A percentile compares a stretch with the other conserved stretches of the same genome.
phyloP scores from a whole-genome alignment of 2,797 vertebrate species.

The Pseudochirops cupreus region DNA sequence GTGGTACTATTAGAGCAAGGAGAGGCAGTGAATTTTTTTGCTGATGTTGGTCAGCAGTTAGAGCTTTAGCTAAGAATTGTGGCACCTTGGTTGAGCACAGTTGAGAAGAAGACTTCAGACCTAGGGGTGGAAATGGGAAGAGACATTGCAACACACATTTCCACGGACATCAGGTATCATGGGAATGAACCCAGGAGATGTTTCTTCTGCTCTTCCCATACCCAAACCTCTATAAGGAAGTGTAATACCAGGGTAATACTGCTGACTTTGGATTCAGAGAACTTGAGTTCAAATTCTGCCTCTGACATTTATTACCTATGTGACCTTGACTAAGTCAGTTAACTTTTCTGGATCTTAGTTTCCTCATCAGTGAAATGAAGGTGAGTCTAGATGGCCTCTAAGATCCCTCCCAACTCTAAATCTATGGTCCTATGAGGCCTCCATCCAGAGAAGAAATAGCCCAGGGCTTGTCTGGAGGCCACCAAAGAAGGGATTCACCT shows the following conservation, averaged over 20 bases:
- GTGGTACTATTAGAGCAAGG: background rate
- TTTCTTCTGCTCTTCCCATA: background rate
- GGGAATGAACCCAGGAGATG: background rate
- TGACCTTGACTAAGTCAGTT: background rate
- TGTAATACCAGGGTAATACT: background rate
- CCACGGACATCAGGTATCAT: background rate
- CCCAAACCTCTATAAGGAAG: background rate
- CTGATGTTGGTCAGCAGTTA: background rate
- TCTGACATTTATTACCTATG: background rate
- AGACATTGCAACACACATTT: background rate
- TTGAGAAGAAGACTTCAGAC: background rate
- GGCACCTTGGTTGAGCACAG: background rate
- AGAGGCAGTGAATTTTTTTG: background rate
- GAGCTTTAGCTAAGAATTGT: background rate
- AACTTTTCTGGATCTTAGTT: background rate
- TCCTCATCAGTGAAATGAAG: background rate
- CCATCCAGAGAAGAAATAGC: background rate
- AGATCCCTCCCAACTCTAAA: background rate
- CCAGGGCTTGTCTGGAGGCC: background rate
- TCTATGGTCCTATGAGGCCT: background rate
- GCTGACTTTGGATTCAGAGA: background rate
- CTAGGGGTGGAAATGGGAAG: background rate
- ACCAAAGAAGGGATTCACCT: background rate
- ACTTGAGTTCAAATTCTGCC: background rate
- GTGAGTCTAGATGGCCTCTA: background rate